A percentile compares a stretch with the other conserved stretches of the same genome.
Conservation (phyloP, 2,797 vertebrate species). For the Halcyon leucocephala region DNA sequence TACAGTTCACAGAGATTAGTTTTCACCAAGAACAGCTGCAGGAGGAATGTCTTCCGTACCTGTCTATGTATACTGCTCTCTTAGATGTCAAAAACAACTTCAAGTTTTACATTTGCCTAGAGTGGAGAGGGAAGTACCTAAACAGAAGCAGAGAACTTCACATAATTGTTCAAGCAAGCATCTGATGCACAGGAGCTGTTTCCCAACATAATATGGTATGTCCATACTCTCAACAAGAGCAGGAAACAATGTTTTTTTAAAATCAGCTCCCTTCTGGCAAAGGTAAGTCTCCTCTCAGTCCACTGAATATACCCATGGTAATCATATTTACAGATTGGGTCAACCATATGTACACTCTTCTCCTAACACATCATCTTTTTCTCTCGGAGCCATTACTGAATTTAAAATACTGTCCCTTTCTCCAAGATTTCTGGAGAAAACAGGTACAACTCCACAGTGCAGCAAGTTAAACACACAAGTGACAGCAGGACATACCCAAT, state of each 20-base stretch:
- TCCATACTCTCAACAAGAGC: background rate
- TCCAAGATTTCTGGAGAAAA: background rate
- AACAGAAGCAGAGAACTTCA: background rate
- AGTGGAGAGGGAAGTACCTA: background rate
- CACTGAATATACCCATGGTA: background rate
- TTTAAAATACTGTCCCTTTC: background rate
- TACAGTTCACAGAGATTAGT: background rate
- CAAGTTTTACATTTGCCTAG: background rate
- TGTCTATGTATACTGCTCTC: background rate
- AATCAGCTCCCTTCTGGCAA: background rate
- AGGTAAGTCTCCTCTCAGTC: background rate
- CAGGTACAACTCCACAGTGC: background rate
- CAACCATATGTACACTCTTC: background rate
- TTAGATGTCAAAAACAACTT: background rate
- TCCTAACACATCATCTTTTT: accelerated
- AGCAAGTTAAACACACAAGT: background rate
- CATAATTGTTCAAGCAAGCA: background rate
- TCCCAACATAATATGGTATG: background rate
- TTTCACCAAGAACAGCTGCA: background rate
- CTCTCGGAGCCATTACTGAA: background rate
- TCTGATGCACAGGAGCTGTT: background rate
- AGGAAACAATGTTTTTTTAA: background rate
- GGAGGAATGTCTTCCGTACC: background rate
- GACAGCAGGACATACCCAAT: background rate
- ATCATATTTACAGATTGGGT: background rate